Percentiles rank a stretch among this genome's conserved stretches.
These are phyloP conservation scores for Holothuria scabra DNA, from an alignment of 53 echinoderm and acorn worm genomes.

Conservation along the genomic window DNA sequence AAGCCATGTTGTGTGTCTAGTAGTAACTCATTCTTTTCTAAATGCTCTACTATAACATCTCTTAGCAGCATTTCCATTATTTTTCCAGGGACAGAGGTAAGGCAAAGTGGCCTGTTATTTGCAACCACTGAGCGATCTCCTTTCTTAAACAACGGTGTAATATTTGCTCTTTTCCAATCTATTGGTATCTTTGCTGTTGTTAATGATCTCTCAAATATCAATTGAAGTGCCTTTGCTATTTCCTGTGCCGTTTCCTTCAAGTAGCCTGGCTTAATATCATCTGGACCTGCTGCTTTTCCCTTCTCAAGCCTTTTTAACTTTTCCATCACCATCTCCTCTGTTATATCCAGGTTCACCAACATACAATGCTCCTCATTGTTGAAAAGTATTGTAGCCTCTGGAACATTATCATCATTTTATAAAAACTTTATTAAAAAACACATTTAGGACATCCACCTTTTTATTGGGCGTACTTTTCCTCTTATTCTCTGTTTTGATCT, in stretches of 20 bases:
- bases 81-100: constrained; percentile 25
- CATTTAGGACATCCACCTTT: too few relatives aligned
- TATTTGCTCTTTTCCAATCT: constrained; percentile 30
- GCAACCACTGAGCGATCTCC: not conserved
- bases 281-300: constrained; percentile 17
- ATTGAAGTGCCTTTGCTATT: not conserved
- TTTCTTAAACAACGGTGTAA: constrained; percentile 28
- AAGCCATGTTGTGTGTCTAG: not conserved
- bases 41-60: not conserved
- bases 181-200: not conserved
- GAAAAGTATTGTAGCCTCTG: not conserved
- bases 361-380: not conserved
- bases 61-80: constrained; percentile 23
- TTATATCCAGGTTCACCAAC: not conserved
- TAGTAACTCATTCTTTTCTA: not conserved
- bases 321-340: constrained; percentile 22
- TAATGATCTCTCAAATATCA: constrained; percentile 17
- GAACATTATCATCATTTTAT: not conserved
- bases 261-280: not conserved
- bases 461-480: too few relatives aligned
- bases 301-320: not conserved
- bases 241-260: constrained; percentile 10
- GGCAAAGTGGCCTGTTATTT: constrained; percentile 6
- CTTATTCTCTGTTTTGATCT: too few relatives aligned
- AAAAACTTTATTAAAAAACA: constrained; percentile 22